A percentile compares a stretch with the other conserved stretches of the same genome.
phyloP scores from a whole-genome alignment of 2,888 invertebrate species.

The Orthonychiurus folsomi region DNA sequence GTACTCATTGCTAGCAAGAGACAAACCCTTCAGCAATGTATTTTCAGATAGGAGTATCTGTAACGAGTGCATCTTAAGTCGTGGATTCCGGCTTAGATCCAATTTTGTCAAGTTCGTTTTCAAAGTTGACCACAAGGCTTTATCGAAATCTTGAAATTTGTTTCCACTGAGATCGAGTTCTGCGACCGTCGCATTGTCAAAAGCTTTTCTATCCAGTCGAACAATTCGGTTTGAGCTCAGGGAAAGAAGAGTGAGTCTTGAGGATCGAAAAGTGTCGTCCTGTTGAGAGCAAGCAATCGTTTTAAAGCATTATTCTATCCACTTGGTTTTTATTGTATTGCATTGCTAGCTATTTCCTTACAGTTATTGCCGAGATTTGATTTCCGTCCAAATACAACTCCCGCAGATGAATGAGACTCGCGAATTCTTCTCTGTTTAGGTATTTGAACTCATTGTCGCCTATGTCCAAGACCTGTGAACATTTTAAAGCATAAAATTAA shows the following conservation, averaged over 20 bases:
- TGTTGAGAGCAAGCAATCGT: background rate
- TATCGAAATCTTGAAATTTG: constrained; percentile 39
- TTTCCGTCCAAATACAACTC: constrained; percentile 67
- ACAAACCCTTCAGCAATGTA: constrained; percentile 52
- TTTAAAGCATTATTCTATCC: constrained; percentile 47
- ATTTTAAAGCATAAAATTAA: no score
- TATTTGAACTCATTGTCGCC: constrained; percentile 65
- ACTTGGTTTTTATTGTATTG: background rate
- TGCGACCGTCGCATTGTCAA: constrained; percentile 59
- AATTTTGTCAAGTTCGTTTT: constrained; percentile 37
- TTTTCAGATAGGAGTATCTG: constrained; percentile 46
- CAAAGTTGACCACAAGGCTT: constrained; percentile 22
- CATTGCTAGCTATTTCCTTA: constrained; percentile 49
- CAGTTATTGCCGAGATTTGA: constrained; percentile 64
- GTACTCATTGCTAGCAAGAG: constrained; percentile 54
- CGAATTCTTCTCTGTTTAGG: constrained; percentile 55
- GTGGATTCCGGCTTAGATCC: constrained; percentile 39
- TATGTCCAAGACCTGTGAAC: constrained; percentile 52
- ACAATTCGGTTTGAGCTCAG: constrained; percentile 65
- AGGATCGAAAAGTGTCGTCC: constrained; percentile 39
- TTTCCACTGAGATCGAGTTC: constrained; percentile 68
- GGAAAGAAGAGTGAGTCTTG: constrained; percentile 51
- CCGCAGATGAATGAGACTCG: constrained; percentile 63
- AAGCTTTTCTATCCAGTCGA: constrained; percentile 63
- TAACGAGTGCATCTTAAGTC: constrained; percentile 49